phyloP scores from a whole-genome alignment of 2,113 vertebrate species.

The Ciconia stormi region DNA sequence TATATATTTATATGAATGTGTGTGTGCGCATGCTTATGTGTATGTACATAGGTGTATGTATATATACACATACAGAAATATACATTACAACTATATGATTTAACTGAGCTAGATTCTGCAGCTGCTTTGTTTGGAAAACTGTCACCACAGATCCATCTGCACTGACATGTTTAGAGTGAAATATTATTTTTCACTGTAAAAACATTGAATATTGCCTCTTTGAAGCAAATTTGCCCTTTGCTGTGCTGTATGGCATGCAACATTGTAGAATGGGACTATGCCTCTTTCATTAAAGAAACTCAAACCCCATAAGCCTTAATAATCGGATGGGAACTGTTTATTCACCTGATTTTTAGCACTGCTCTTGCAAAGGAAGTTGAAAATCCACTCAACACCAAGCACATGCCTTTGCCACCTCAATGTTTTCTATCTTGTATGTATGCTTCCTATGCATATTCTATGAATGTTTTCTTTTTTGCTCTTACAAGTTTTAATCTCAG shows the following conservation, averaged over 20 bases:
- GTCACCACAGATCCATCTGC: background rate
- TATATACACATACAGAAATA: background rate
- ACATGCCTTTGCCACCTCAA: background rate
- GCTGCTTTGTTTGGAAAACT: background rate
- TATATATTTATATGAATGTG: background rate
- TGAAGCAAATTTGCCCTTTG: background rate
- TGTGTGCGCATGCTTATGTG: fast-evolving
- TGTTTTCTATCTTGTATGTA: background rate
- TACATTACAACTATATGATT: background rate
- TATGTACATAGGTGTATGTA: background rate
- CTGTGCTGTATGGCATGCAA: background rate
- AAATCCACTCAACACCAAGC: background rate
- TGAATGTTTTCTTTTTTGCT: background rate
- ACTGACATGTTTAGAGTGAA: background rate
- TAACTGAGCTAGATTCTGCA: background rate
- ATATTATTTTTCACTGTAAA: background rate
- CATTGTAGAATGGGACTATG: background rate
- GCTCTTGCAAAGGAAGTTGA: background rate
- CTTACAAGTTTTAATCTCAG: background rate
- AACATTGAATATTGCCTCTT: background rate
- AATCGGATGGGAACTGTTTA: background rate
- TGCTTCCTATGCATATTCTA: background rate
- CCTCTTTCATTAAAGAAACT: background rate
- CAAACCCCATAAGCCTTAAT: background rate
- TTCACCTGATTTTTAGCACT: background rate